These are phyloP conservation scores for Athripsodes cinereus DNA, from an alignment of 2,888 invertebrate genomes.

Conservation along the genomic window DNA sequence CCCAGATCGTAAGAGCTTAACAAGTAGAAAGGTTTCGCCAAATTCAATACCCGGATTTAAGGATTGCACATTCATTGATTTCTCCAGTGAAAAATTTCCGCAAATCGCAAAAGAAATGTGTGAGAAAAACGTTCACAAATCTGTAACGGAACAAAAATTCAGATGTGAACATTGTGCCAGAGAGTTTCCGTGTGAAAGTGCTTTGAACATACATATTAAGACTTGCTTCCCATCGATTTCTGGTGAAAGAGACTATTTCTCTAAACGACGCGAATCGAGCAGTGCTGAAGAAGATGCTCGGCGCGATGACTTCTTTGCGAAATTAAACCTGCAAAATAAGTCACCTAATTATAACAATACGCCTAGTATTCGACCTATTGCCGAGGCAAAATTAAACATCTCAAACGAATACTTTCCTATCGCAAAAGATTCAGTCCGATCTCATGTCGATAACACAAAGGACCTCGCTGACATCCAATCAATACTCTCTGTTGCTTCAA, in stretches of 20 bases:
- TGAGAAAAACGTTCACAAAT: conserved; percentile 60
- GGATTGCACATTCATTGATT: conserved; percentile 72
- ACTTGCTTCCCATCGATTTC: conserved; percentile 38
- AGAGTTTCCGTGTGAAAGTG: conserved; percentile 65
- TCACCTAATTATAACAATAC: conserved; percentile 51
- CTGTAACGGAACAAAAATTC: conserved; percentile 54
- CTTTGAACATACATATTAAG: conserved; percentile 61
- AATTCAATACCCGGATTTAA: conserved; percentile 60
- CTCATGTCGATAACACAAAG: conserved; percentile 54
- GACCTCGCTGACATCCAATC: conserved; percentile 84
- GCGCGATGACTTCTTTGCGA: conserved; percentile 75
- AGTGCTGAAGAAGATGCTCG: conserved; percentile 53
- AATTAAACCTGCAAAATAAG: conserved; percentile 69
- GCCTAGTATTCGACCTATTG: conserved; percentile 39
- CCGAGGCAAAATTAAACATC: conserved; percentile 43
- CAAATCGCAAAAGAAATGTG: conserved; percentile 69
- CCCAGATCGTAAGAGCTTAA: conserved; percentile 29
- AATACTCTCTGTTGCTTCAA: conserved; percentile 71
- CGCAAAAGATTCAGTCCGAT: conserved; percentile 37
- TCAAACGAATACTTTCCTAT: conserved; percentile 37
- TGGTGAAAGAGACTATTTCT: conserved; percentile 30
- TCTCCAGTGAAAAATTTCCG: conserved; percentile 72
- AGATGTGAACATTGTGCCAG: conserved; percentile 64
- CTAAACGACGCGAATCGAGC: conserved; percentile 30
- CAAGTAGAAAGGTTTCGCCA: conserved; percentile 30